A percentile compares a stretch with the other conserved stretches of the same genome.
Conservation (phyloP, 2,888 invertebrate genomes). For the Steromphala cineraria region DNA sequence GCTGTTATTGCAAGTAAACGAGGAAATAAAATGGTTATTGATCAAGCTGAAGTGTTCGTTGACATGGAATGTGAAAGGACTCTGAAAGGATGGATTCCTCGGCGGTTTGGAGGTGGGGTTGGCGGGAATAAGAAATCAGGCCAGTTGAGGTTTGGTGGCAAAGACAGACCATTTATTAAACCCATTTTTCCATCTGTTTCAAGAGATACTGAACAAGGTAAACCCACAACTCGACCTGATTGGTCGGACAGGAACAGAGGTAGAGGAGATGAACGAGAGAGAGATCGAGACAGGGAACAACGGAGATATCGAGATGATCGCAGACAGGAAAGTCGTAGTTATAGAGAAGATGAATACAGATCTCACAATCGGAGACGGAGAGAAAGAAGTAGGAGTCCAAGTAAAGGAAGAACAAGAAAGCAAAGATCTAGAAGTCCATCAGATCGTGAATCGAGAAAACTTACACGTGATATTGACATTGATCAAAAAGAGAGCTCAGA, state of each 20-base stretch:
- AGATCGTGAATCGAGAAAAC: background rate
- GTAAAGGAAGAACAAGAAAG: constrained; percentile 24
- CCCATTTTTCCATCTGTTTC: constrained; percentile 47
- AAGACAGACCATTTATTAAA: constrained; percentile 83
- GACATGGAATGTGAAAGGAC: constrained; percentile 86
- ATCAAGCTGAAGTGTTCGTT: constrained; percentile 83
- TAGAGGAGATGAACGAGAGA: constrained; percentile 2
- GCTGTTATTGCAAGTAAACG: constrained; percentile 81
- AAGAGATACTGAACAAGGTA: constrained; percentile 4
- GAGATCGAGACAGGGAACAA: constrained; percentile 16
- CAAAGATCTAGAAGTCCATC: background rate
- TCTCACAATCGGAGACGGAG: background rate
- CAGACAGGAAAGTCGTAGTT: background rate
- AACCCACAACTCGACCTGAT: background rate
- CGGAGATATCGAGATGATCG: constrained; percentile 11
- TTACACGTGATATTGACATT: no score
- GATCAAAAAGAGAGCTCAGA: no score
- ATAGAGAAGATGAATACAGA: background rate
- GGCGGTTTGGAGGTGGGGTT: constrained; percentile 90
- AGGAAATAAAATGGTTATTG: constrained; percentile 80
- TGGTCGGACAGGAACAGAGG: constrained; percentile 2
- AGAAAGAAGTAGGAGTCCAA: constrained; percentile 28
- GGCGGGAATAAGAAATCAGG: constrained; percentile 91
- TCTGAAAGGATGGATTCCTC: constrained; percentile 86
- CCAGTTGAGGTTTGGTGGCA: constrained; percentile 90